A percentile compares a stretch with the other conserved stretches of the same genome.
Conservation (phyloP, 1,140 invertebrate species). For the Procambarus clarkii region DNA sequence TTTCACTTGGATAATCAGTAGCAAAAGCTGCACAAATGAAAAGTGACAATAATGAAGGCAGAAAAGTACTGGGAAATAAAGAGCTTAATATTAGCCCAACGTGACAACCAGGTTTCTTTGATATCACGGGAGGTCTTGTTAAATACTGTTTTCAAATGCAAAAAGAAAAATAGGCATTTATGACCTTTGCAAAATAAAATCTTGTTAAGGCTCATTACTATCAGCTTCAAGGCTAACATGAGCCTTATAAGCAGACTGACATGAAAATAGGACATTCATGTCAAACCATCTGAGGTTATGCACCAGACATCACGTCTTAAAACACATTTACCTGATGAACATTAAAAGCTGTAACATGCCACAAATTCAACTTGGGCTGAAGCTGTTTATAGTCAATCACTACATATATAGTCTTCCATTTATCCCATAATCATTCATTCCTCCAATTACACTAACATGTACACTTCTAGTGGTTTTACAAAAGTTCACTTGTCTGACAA, state of each 20-base stretch:
- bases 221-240: not conserved
- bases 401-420: constrained; percentile 16
- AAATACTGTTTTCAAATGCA: not conserved
- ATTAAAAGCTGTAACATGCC: constrained; percentile 42
- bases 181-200: not conserved
- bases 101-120: not conserved
- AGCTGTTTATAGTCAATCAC: constrained; percentile 17
- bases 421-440: not conserved
- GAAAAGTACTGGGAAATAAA: not conserved
- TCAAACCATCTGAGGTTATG: constrained; percentile 10
- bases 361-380: constrained; percentile 13
- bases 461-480: constrained; percentile 21
- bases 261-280: constrained; percentile 3
- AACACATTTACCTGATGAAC: constrained; percentile 15
- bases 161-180: not conserved
- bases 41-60: not conserved
- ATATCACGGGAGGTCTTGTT: not conserved
- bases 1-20: not conserved
- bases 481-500: constrained; percentile 55
- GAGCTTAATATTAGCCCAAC: not conserved
- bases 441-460: constrained; percentile 12
- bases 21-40: constrained; percentile 4
- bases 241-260: not conserved
- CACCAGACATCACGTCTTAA: constrained; percentile 2
- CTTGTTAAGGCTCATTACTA: not conserved